These are phyloP conservation scores for Melanotaenia trifasciata DNA, from an alignment of 2,797 vertebrate species.

Conservation along the genomic window DNA sequence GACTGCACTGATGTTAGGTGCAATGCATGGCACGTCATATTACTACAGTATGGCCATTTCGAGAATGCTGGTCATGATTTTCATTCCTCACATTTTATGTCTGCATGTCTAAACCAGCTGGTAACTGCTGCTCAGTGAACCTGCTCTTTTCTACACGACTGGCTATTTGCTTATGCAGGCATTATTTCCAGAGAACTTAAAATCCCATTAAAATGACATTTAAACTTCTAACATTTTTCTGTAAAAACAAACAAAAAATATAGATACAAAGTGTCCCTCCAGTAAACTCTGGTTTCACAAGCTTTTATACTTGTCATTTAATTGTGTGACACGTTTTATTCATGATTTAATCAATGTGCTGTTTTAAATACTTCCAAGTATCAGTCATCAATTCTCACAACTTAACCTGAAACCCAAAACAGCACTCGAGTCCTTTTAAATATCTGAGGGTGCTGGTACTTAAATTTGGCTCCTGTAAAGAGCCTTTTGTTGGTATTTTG, in stretches of 20 bases:
- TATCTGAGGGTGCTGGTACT: neutral
- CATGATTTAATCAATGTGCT: neutral
- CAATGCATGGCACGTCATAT: constrained; percentile 68
- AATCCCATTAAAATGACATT: neutral
- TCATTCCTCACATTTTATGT: constrained; percentile 74
- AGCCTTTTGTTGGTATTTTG: neutral
- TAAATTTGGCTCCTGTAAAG: neutral
- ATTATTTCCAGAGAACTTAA: neutral
- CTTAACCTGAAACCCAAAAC: neutral
- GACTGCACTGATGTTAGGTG: constrained; percentile 67
- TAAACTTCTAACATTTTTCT: neutral
- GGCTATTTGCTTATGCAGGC: neutral
- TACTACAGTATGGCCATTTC: constrained; percentile 75
- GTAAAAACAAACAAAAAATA: neutral
- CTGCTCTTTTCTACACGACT: constrained; percentile 18
- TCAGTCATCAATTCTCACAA: neutral
- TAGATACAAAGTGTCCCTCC: neutral
- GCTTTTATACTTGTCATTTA: neutral
- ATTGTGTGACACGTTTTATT: neutral
- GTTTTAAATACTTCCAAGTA: neutral
- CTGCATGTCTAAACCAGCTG: constrained; percentile 51
- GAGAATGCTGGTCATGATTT: constrained; percentile 69
- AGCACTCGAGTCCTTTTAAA: neutral
- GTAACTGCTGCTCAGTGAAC: constrained; percentile 8
- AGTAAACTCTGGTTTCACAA: constrained; percentile 1